These are phyloP conservation scores for Vultur gryphus DNA, from an alignment of 2,797 vertebrate genomes.

Conservation along the genomic window DNA sequence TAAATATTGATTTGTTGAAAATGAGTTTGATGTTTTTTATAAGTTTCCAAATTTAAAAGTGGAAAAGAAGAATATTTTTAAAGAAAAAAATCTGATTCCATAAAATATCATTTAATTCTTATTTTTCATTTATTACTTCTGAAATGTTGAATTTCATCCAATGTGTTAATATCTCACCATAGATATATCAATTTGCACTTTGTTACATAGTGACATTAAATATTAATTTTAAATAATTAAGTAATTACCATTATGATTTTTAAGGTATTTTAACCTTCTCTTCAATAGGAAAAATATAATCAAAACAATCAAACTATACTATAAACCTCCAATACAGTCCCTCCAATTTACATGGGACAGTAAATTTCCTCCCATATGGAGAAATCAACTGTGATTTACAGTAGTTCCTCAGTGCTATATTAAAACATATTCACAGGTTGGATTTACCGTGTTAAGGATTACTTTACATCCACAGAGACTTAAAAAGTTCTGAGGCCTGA, in stretches of 20 bases:
- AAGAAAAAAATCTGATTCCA: background rate
- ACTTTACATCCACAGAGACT: background rate
- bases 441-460: background rate
- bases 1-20: slow-evolving; percentile 13
- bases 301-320: background rate
- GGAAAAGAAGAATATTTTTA: background rate
- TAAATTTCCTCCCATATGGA: background rate
- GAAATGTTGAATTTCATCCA: background rate
- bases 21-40: background rate
- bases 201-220: background rate
- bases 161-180: background rate
- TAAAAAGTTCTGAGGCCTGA: background rate
- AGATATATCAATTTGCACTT: background rate
- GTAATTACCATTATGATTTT: background rate
- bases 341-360: background rate
- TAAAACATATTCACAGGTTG: background rate
- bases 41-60: background rate
- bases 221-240: background rate
- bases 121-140: background rate
- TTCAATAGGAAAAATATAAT: background rate
- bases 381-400: background rate
- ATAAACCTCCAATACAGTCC: background rate
- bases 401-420: background rate
- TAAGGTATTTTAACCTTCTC: background rate
- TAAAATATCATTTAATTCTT: background rate